phyloP scores from a whole-genome alignment of 2,113 vertebrate species.

The Leucopsar rothschildi region DNA sequence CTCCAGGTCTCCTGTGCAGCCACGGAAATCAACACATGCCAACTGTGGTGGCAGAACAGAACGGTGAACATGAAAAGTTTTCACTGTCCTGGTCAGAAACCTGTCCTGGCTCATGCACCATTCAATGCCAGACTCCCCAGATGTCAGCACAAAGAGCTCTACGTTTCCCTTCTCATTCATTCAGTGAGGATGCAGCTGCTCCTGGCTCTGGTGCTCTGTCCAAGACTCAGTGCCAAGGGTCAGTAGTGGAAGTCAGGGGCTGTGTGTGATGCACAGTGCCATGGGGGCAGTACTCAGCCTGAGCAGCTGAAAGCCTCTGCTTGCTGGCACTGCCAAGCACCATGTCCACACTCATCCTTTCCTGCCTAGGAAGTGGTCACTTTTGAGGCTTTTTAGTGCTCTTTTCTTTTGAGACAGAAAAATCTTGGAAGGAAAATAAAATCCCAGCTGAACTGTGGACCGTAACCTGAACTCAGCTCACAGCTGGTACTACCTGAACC shows the following conservation, averaged over 20 bases:
- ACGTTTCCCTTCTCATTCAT: neutral
- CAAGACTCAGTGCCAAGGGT: neutral
- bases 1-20: neutral
- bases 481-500: neutral
- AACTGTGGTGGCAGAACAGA: neutral
- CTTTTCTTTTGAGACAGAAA: neutral
- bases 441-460: neutral
- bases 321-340: neutral
- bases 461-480: neutral
- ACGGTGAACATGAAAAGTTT: neutral
- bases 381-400: neutral
- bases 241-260: neutral
- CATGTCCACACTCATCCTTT: fast-evolving
- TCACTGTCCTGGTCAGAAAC: neutral
- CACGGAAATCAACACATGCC: neutral
- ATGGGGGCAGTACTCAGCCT: neutral
- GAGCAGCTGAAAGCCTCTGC: neutral
- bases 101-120: neutral
- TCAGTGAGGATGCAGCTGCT: neutral
- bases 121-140: neutral
- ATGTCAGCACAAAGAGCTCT: neutral
- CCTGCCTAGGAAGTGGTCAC: neutral
- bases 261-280: neutral
- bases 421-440: neutral
- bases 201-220: neutral